Percentiles rank a stretch among this genome's conserved stretches.
Conservation (phyloP, 2,888 invertebrate genomes). For the Orthosia incerta region DNA sequence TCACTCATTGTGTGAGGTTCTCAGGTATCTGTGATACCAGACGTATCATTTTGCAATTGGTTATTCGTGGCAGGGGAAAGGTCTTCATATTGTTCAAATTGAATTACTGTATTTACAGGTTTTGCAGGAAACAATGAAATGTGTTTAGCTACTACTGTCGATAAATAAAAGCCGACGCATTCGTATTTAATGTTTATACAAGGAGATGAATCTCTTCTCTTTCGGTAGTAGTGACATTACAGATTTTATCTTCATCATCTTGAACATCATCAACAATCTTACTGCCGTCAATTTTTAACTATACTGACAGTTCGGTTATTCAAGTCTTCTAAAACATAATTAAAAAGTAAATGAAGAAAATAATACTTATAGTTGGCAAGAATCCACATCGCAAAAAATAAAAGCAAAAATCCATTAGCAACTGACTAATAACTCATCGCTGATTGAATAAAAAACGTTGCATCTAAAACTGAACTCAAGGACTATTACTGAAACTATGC, state of each 20-base stretch:
- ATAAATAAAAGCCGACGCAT: neutral
- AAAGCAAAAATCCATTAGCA: slow-evolving; percentile 5
- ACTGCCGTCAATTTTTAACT: neutral
- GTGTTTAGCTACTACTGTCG: slow-evolving; percentile 1
- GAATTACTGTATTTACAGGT: slow-evolving; percentile 8
- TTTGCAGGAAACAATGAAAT: slow-evolving; percentile 16
- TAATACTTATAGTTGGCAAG: neutral
- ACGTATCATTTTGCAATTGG: slow-evolving; percentile 61
- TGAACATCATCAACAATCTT: neutral
- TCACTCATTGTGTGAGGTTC: slow-evolving; percentile 61
- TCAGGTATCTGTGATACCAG: slow-evolving; percentile 60
- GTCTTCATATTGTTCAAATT: slow-evolving; percentile 35
- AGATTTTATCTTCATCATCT: neutral
- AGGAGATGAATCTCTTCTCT: neutral
- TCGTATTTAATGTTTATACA: slow-evolving; percentile 3
- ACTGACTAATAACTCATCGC: neutral
- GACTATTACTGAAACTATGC: slow-evolving; percentile 30
- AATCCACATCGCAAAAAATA: slow-evolving; percentile 4
- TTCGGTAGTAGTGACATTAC: neutral
- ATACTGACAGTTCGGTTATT: neutral
- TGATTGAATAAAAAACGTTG: slow-evolving; percentile 20
- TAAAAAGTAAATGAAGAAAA: slow-evolving; percentile 9
- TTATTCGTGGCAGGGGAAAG: slow-evolving; percentile 41
- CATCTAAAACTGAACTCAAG: slow-evolving; percentile 50
- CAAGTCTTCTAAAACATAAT: neutral